These are phyloP conservation scores for Drosophila setifemur DNA, from an alignment of 1,140 invertebrate species.

Conservation along the genomic window DNA sequence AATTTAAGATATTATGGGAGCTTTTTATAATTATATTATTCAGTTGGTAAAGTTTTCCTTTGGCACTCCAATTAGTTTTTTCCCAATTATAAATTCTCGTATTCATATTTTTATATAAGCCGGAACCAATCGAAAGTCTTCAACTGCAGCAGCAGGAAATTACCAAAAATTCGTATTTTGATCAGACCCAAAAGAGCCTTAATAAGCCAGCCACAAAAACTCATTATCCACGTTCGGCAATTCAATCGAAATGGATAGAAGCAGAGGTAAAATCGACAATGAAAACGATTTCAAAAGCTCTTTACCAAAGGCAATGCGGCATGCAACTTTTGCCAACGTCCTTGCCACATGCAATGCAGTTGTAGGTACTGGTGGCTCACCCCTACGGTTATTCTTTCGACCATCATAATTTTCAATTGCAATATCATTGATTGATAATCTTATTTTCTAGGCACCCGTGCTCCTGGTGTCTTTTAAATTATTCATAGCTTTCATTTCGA, in stretches of 20 bases:
- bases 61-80: no score
- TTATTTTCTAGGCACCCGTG: neutral
- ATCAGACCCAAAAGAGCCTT: conserved; percentile 18
- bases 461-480: conserved; percentile 33
- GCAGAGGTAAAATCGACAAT: conserved; percentile 5
- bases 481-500: conserved; percentile 38
- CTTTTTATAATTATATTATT: neutral
- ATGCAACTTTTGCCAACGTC: conserved; percentile 34
- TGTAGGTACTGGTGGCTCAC: neutral
- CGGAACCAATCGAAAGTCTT: neutral
- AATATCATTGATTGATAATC: conserved; percentile 61
- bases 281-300: conserved; percentile 22
- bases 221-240: conserved; percentile 59
- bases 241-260: conserved; percentile 33
- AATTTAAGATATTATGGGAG: no score
- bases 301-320: conserved; percentile 14
- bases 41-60: no score
- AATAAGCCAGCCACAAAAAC: conserved; percentile 50
- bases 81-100: no score
- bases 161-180: conserved; percentile 19
- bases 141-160: neutral
- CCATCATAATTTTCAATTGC: conserved; percentile 50
- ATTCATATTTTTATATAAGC: no score
- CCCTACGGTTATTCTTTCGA: no score
- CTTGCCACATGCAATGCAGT: conserved; percentile 39